Conservation (phyloP, 2,113 vertebrate species). For the Chrysochloris asiatica region DNA sequence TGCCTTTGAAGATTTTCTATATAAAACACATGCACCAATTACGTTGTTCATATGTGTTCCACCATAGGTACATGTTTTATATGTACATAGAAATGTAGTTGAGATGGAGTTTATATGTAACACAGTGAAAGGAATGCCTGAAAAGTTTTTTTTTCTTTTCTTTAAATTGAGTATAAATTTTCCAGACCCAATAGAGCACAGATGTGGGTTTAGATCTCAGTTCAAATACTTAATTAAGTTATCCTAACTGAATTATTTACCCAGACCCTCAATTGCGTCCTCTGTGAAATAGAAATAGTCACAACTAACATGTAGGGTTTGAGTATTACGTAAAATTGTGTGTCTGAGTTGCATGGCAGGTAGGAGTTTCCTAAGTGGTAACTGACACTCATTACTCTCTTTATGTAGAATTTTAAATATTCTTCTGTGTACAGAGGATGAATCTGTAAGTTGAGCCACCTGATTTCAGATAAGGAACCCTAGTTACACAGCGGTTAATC, state of each 20-base stretch:
- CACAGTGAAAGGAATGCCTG: neutral
- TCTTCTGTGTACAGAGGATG: neutral
- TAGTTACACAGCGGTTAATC: neutral
- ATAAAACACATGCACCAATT: neutral
- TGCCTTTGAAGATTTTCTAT: neutral
- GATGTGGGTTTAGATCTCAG: neutral
- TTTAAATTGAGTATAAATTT: neutral
- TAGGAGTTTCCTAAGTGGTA: slow-evolving; percentile 12
- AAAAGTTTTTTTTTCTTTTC: neutral
- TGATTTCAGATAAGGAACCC: slow-evolving; percentile 9
- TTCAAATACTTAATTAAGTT: neutral
- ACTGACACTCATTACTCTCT: slow-evolving; percentile 15
- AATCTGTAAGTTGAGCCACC: slow-evolving; percentile 19
- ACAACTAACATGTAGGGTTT: neutral
- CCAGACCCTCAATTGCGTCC: neutral
- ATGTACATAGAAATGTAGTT: neutral
- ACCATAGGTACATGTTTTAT: neutral
- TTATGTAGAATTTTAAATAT: neutral
- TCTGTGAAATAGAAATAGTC: slow-evolving; percentile 48
- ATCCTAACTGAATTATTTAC: neutral
- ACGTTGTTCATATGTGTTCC: neutral
- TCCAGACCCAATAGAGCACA: neutral
- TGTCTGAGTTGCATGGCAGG: neutral
- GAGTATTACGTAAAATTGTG: neutral
- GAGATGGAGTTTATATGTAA: neutral